Conservation (phyloP, 64 coral and sea anemone species). For the Hydrozoanthus tunicans region DNA sequence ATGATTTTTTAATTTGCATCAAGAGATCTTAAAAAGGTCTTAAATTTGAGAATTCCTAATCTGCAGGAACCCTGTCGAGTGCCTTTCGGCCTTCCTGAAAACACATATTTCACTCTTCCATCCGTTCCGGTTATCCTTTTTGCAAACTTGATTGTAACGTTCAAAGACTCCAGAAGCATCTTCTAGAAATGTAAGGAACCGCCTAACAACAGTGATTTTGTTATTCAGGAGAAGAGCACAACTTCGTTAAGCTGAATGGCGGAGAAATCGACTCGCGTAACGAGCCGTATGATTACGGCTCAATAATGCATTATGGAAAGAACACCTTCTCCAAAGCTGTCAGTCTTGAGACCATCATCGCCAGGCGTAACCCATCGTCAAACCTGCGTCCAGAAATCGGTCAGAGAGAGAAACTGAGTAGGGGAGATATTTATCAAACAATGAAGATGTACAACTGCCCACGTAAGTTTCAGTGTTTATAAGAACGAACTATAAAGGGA, state of each 20-base stretch:
- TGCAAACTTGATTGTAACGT: too few species aligned
- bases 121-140: too few species aligned
- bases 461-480: conserved; percentile 35
- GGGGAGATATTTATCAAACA: conserved; percentile 87
- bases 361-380: conserved; percentile 35
- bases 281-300: conserved; percentile 86
- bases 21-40: too few species aligned
- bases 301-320: conserved; percentile 97
- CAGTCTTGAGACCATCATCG: conserved; percentile 68
- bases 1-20: too few species aligned
- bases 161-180: too few species aligned
- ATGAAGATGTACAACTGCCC: conserved; percentile 89
- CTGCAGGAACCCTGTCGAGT: too few species aligned
- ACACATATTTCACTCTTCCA: too few species aligned
- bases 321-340: conserved; percentile 75
- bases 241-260: conserved; percentile 73
- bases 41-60: too few species aligned
- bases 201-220: not conserved
- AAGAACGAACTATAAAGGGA: not conserved
- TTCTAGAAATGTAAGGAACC: not conserved
- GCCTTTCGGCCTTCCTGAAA: too few species aligned
- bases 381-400: conserved; percentile 72
- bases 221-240: conserved; percentile 81
- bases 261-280: conserved; percentile 76
- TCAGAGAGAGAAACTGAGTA: conserved; percentile 80